A percentile compares a stretch with the other conserved stretches of the same genome.
Conservation (phyloP, 2,888 invertebrate genomes). For the Carterocephalus palaemon region DNA sequence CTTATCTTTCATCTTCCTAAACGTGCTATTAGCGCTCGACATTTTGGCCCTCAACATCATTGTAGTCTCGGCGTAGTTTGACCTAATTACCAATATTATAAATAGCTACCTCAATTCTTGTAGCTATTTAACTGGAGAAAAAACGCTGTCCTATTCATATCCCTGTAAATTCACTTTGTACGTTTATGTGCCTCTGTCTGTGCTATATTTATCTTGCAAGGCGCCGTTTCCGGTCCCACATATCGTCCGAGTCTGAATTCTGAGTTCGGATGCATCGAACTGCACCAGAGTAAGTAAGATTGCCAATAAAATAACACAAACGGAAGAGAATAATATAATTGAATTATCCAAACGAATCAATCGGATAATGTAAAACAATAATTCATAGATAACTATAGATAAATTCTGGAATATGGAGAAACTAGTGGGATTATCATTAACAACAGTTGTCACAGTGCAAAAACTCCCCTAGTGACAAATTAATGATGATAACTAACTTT, state of each 20-base stretch:
- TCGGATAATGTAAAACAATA: no score
- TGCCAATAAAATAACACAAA: slow-evolving; percentile 36
- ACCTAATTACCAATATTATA: slow-evolving; percentile 17
- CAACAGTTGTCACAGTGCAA: no score
- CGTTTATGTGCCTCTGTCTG: slow-evolving; percentile 52
- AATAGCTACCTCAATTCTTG: slow-evolving; percentile 11
- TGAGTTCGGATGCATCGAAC: slow-evolving; percentile 34
- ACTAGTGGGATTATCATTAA: no score
- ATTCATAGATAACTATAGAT: no score
- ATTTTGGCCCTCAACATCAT: slow-evolving; percentile 21
- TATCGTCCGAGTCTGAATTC: slow-evolving; percentile 35
- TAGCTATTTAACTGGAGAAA: slow-evolving; percentile 2
- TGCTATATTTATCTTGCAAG: slow-evolving; percentile 66
- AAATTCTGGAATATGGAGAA: no score
- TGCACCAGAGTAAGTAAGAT: slow-evolving; percentile 39
- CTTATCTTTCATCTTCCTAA: slow-evolving; percentile 7
- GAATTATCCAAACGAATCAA: no score
- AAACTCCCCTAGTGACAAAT: no score
- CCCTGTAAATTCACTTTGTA: slow-evolving; percentile 30
- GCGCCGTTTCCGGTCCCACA: slow-evolving; percentile 64
- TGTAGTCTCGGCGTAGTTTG: slow-evolving; percentile 17
- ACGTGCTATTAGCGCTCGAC: slow-evolving; percentile 15
- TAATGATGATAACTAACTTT: no score
- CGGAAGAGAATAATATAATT: not conserved
- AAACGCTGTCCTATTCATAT: slow-evolving; percentile 20